Percentiles rank a stretch among this genome's conserved stretches.
Conservation (phyloP, 1,140 invertebrate genomes). For the Drosophila littoralis region DNA sequence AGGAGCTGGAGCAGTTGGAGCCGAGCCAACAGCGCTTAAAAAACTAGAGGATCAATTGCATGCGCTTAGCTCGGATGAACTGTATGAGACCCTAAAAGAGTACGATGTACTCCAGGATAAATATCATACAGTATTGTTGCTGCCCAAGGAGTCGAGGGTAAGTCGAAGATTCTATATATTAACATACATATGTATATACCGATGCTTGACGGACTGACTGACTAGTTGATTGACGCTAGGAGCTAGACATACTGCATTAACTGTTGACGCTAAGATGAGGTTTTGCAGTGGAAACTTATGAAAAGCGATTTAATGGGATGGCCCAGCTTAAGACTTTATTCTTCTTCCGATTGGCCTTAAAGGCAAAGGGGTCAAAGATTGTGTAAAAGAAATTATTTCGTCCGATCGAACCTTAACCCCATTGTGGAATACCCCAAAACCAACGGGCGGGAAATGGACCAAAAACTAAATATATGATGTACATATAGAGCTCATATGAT, state of each 20-base stretch:
- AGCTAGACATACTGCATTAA: too few species aligned
- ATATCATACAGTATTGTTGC: constrained; percentile 88
- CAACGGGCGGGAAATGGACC: too few species aligned
- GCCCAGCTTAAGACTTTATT: too few species aligned
- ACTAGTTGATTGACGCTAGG: background rate
- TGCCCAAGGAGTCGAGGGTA: constrained; percentile 86
- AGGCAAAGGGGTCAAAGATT: too few species aligned
- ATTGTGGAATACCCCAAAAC: too few species aligned
- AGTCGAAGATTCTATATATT: constrained; percentile 31
- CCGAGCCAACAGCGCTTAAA: constrained; percentile 59
- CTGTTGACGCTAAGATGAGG: too few species aligned
- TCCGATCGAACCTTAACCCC: too few species aligned
- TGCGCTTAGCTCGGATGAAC: constrained; percentile 76
- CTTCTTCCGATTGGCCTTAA: too few species aligned
- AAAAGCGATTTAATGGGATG: too few species aligned
- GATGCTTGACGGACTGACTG: background rate
- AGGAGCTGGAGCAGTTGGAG: constrained; percentile 40
- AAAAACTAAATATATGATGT: too few species aligned
- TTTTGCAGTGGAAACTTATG: too few species aligned
- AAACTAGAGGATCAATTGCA: constrained; percentile 70
- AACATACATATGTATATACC: background rate
- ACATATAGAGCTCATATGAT: background rate
- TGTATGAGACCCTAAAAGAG: constrained; percentile 88
- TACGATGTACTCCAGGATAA: constrained; percentile 88
- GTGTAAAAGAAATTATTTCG: too few species aligned